A percentile compares a stretch with the other conserved stretches of the same genome.
phyloP scores from a whole-genome alignment of 2,888 invertebrate genomes.

The Myopa tessellatipennis region DNA sequence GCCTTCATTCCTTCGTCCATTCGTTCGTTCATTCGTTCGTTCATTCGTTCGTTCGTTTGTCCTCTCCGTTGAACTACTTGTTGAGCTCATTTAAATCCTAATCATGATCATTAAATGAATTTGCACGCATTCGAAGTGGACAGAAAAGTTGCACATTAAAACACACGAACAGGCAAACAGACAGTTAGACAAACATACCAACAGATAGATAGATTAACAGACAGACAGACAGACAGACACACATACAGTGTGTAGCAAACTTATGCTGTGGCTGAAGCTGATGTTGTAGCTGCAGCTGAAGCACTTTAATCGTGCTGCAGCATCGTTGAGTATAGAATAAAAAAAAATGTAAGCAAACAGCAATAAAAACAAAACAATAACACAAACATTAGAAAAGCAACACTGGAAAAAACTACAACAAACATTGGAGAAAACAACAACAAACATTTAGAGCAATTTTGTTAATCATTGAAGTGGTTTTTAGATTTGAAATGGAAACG shows the following conservation, averaged over 20 bases:
- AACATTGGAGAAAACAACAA: background rate
- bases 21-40: background rate
- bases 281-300: background rate
- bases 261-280: background rate
- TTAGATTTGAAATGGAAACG: constrained; percentile 19
- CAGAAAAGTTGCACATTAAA: background rate
- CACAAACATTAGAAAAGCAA: background rate
- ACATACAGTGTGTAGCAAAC: background rate
- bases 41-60: background rate
- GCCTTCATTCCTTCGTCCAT: background rate
- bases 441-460: constrained; percentile 35
- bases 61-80: constrained; percentile 24
- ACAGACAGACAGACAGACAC: background rate
- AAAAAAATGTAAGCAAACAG: background rate
- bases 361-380: background rate
- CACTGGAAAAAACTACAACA: constrained; percentile 20
- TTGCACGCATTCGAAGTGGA: constrained; percentile 30
- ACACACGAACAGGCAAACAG: background rate
- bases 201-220: too few species aligned
- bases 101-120: constrained; percentile 36
- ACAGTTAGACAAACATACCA: too few species aligned
- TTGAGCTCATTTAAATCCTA: constrained; percentile 41
- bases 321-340: background rate
- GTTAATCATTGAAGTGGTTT: constrained; percentile 36
- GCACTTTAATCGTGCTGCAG: background rate